Evolutionary conservation across 2,113 vertebrate genomes (phyloP), one percentile per base, ranked within the genome.

Genomic region (Manacus vitellinus): DNA sequence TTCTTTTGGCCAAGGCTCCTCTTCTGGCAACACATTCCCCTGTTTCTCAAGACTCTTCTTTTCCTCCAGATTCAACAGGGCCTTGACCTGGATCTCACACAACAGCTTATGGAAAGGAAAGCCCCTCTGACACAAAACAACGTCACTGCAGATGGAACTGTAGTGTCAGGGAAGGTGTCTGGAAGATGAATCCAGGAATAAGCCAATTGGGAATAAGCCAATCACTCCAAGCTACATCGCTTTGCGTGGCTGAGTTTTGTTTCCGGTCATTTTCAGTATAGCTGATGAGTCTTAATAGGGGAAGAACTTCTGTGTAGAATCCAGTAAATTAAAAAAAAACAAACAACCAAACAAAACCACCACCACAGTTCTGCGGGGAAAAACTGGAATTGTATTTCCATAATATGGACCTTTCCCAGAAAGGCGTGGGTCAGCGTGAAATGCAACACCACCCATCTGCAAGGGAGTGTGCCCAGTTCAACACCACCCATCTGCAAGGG

Each of bases 21-120:
- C 80, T 88, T 79, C 93, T 96, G 92, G 97, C 93, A 94, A 39
- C 22, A 3, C 3, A 0, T 65, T 62, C 63, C 49, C n/a, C 16
- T 91, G 4, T 96, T 95, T 93, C 89, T 95, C 87, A 94, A 95
- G 82, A 76, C 14, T 37, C 33, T 66, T 95, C 30, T 77, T 84
- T 78, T 85, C 46, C 67, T 89, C 91, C 91, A 95, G 54, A 43
- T 94, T 83, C 76, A 91, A 89, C 83, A 96, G 86, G 86, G 85
- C 88, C 20, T 78, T 81, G 80, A 92, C 87, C 61, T 94, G 83
- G 54, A 82, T 72, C 58, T 94, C 6, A 1, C 24, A 44, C 80
- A 85, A 70, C 73, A 91, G 74, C 61, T 91, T 83, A 84, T 20
- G 73, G 86, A 85, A 66, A 79, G 80, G 76, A 79, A 89, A 91